Evolutionary conservation across 2,113 vertebrate species (phyloP).

Genomic region (Connochaetes taurinus): DNA sequence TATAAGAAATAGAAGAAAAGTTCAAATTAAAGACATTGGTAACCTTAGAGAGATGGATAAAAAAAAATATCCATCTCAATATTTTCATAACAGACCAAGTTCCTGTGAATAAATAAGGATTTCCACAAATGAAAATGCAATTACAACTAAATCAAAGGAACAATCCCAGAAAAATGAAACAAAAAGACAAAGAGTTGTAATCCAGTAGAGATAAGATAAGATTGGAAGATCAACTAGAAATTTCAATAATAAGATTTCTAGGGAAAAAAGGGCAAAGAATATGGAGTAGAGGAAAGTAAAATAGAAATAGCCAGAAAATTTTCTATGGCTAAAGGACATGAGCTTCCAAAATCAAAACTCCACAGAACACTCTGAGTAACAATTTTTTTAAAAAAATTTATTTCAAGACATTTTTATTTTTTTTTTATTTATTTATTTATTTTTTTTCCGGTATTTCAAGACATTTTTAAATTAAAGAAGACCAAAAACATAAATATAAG

Average conservation of each 20-base stretch:
- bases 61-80: not conserved
- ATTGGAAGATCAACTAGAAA: not conserved
- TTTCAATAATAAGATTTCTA: not conserved
- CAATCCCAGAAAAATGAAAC: not conserved
- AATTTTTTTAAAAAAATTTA: not conserved
- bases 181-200: not conserved
- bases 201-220: not conserved
- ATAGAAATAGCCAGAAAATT: not conserved
- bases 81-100: not conserved
- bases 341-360: not conserved
- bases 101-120: not conserved
- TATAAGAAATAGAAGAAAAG: not conserved
- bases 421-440: too few relatives aligned
- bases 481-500: not conserved
- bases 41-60: not conserved
- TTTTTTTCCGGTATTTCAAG: too few relatives aligned
- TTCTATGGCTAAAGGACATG: not conserved
- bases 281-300: not conserved
- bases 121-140: not conserved
- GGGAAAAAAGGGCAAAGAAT: not conserved
- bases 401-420: not conserved
- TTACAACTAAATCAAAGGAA: not conserved
- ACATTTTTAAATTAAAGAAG: not conserved
- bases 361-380: not conserved
- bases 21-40: not conserved